Base-by-base conservation (phyloP, 2,888 invertebrate species). In the Hirtodrosophila cameraria region DNA sequence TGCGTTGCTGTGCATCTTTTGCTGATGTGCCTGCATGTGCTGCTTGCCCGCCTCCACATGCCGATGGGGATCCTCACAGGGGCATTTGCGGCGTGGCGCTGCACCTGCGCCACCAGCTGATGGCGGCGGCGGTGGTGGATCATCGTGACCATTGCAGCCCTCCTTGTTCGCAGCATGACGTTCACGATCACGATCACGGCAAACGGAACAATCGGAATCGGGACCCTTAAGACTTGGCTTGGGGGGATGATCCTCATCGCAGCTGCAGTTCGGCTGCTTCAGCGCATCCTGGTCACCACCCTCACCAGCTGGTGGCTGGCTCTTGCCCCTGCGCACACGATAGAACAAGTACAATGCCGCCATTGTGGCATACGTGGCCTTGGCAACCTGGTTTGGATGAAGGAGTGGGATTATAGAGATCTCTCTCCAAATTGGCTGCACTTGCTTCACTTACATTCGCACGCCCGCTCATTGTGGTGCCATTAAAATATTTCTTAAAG, bases 361-460 rank as follows among this genome's bases (percentile, higher is more conserved):
- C 31, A 88, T 20, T 0, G 88, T 75, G 6, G 75, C 88, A 38
- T 84, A 88, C 0, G 88, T 88, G 5, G 71, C 86, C 58, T 86
- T 86, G 11, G 86, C 85, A 1, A 86, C 86, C 86, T 86, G 16
- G 1, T 30, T 6, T 7, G 6, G 5, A 1, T 16, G 23, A 2
- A 33, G 3, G 6, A 42, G 3, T 6, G 1, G 3, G 5, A 23
- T 9, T 1, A 1, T 5, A 20, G 18, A 20, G 5, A 5, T 20
- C 18, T 20, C 23, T 5, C 23, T 23, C 5, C 5, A 1, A 23
- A 7, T 8, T 23, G 7, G 18, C 2, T 8, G 23, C 23, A 23
- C 8, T 1, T 8, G 23, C 23, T 7, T 6, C 11, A 36, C 74
- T 78, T 59, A 75, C 75, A 41, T 75, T 75, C 9, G 75, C 75